phyloP scores from a whole-genome alignment of 2,797 vertebrate genomes.

The Labroides dimidiatus region DNA sequence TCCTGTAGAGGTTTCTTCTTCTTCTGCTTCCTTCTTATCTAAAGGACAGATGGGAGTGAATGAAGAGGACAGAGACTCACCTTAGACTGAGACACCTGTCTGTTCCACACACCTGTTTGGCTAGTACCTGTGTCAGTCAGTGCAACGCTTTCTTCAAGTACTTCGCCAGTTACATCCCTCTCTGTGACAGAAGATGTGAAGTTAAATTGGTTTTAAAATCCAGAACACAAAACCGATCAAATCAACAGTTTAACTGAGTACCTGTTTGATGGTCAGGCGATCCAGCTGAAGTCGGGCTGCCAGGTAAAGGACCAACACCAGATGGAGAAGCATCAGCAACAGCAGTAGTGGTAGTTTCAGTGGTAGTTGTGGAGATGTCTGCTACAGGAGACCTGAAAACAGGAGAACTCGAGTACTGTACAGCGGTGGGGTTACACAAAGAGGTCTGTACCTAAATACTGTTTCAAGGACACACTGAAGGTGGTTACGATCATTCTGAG shows the following conservation, averaged over 20 bases:
- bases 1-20: not conserved
- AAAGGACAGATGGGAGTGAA: not conserved
- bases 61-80: not conserved
- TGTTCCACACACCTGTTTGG: conserved; percentile 24
- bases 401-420: too few species aligned
- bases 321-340: not conserved
- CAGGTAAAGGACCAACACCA: not conserved
- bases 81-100: not conserved
- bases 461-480: not conserved
- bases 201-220: not conserved
- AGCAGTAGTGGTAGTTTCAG: not conserved
- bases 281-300: not conserved
- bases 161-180: not conserved
- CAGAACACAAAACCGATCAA: not conserved
- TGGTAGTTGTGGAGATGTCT: not conserved
- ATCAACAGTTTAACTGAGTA: not conserved
- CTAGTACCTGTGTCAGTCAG: not conserved
- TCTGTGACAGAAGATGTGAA: conserved; percentile 3
- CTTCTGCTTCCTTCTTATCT: not conserved
- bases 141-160: not conserved
- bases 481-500: too few species aligned
- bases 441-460: not conserved
- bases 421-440: too few species aligned
- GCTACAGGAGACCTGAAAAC: conserved; percentile 9
- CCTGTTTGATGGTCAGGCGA: conserved; percentile 8